These are phyloP conservation scores for Tethea ocularis DNA, from an alignment of 2,888 invertebrate genomes.

Conservation along the genomic window DNA sequence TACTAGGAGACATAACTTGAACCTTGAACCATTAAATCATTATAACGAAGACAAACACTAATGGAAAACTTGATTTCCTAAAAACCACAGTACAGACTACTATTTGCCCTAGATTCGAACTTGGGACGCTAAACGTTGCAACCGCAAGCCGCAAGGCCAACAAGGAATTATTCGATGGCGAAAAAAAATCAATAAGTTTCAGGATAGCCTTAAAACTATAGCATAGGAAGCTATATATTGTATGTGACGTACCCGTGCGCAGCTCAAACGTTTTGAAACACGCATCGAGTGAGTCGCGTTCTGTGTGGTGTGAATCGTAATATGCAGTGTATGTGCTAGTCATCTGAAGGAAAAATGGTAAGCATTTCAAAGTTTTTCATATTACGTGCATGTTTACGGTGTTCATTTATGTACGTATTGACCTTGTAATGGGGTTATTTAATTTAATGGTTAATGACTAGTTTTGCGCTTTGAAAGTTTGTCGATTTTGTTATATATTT, in stretches of 20 bases:
- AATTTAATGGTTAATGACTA: background rate
- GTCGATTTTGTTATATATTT: too few species aligned
- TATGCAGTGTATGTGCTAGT: constrained; percentile 50
- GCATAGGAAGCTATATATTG: constrained; percentile 53
- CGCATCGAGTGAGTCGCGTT: constrained; percentile 45
- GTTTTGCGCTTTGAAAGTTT: too few species aligned
- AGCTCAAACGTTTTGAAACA: constrained; percentile 49
- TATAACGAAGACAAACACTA: background rate
- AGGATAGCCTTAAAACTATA: constrained; percentile 17
- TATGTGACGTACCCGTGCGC: constrained; percentile 32
- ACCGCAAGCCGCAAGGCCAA: background rate
- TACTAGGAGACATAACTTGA: background rate
- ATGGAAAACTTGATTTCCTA: background rate
- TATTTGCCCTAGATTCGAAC: constrained; percentile 3
- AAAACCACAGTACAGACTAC: background rate
- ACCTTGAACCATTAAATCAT: background rate
- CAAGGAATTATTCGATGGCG: constrained; percentile 16
- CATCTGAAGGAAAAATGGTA: constrained; percentile 49
- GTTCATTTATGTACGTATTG: background rate
- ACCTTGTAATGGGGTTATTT: background rate
- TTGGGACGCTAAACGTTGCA: background rate
- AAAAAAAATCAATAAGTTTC: constrained; percentile 21
- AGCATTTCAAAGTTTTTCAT: constrained; percentile 23
- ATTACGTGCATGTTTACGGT: background rate
- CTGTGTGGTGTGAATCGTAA: constrained; percentile 31